phyloP scores from a whole-genome alignment of 2,888 invertebrate species.

The Agapostemon virescens region DNA sequence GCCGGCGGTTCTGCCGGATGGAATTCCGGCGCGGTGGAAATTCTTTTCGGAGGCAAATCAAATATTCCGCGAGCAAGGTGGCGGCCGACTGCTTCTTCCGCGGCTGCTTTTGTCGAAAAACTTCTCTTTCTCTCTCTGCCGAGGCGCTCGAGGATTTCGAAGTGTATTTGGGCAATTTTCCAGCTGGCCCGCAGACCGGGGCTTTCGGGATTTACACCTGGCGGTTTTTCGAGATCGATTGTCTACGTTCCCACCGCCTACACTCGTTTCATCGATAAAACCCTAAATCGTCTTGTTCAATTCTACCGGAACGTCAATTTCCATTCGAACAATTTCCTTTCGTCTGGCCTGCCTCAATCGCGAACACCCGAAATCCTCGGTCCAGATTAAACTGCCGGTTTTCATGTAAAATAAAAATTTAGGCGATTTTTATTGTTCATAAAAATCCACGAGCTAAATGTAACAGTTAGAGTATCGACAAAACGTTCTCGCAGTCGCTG shows the following conservation, averaged over 20 bases:
- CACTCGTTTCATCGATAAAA: not conserved
- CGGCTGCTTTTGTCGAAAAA: not conserved
- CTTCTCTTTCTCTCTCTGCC: not conserved
- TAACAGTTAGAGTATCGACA: not conserved
- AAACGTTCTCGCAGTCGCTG: not conserved
- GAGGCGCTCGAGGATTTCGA: constrained; percentile 6
- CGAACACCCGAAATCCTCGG: too few species aligned
- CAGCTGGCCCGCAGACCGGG: constrained; percentile 1
- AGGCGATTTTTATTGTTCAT: too few species aligned
- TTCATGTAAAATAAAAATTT: too few species aligned
- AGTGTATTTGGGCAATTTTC: constrained; percentile 27
- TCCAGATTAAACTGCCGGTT: too few species aligned
- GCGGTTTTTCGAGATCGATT: constrained; percentile 5
- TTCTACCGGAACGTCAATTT: not conserved
- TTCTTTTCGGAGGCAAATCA: constrained; percentile 17
- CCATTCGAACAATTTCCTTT: too few species aligned
- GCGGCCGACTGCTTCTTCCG: not conserved
- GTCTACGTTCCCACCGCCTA: not conserved
- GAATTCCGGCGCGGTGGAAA: constrained; percentile 3
- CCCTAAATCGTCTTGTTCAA: not conserved
- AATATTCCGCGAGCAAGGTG: constrained; percentile 12
- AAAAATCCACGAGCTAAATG: too few species aligned
- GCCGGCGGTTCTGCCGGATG: not conserved
- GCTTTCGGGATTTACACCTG: constrained; percentile 19
- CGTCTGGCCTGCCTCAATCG: too few species aligned